Evolutionary conservation across 2,113 vertebrate species (phyloP).

Genomic region (Calidris pygmaea): DNA sequence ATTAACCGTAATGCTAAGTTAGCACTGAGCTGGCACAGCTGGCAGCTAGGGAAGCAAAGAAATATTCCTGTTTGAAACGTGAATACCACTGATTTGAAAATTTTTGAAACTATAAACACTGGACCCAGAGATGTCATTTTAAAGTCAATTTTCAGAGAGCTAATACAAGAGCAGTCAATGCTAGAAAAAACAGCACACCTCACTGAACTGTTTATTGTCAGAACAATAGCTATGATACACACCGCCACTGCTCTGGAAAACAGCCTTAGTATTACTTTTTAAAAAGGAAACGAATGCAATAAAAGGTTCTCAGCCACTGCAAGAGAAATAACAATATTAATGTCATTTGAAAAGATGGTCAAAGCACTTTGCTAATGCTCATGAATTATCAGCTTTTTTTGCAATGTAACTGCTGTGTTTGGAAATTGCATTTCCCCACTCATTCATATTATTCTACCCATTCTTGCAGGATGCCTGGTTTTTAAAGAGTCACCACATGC

Average conservation of each 20-base stretch:
- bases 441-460: background rate
- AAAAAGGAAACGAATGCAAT: background rate
- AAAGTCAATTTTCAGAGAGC: constrained; percentile 11
- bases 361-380: constrained; percentile 21
- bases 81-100: background rate
- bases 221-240: background rate
- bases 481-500: background rate
- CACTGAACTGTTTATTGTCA: background rate
- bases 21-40: background rate
- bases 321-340: constrained; percentile 25
- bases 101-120: background rate
- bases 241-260: background rate
- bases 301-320: constrained; percentile 13
- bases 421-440: constrained; percentile 9
- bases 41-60: background rate
- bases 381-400: background rate
- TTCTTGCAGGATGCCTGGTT: background rate
- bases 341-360: constrained; percentile 23
- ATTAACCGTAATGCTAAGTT: background rate
- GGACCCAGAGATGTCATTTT: background rate
- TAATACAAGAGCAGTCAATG: background rate
- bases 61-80: background rate
- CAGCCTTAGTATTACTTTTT: background rate
- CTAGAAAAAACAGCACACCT: background rate
- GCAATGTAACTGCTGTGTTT: background rate